phyloP scores from a whole-genome alignment of 1,140 invertebrate genomes.

The Drosophila sturtevanti region DNA sequence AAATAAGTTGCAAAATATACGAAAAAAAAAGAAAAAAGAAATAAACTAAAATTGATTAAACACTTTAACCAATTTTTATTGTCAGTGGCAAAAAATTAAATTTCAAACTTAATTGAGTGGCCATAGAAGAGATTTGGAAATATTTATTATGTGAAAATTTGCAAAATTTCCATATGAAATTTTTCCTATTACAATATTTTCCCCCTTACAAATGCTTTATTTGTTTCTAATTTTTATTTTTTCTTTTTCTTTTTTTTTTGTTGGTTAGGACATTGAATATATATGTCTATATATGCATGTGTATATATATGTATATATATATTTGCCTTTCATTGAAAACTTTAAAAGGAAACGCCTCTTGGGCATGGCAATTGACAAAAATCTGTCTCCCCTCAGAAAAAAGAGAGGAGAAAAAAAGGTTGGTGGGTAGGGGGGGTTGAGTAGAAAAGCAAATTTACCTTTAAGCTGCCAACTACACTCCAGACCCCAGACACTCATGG shows the following conservation, averaged over 20 bases:
- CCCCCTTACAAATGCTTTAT: too few species aligned
- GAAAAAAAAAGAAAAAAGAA: neutral
- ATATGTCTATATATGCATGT: too few species aligned
- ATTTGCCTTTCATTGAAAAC: neutral
- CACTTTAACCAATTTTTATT: conserved; percentile 47
- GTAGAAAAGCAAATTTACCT: conserved; percentile 64
- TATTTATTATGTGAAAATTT: too few species aligned
- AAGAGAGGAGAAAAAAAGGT: neutral
- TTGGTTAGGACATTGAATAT: too few species aligned
- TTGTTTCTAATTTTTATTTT: too few species aligned
- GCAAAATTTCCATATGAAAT: too few species aligned
- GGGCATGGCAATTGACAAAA: conserved; percentile 55
- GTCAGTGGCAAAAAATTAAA: neutral
- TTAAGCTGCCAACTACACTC: conserved; percentile 57
- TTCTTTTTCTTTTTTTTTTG: too few species aligned
- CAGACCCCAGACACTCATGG: conserved; percentile 32
- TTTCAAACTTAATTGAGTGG: conserved; percentile 18
- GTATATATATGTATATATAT: too few species aligned
- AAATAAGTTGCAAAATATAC: conserved; percentile 49
- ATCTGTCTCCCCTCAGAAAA: neutral
- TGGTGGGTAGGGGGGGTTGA: too few species aligned
- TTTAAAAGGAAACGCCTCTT: neutral
- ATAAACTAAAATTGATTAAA: conserved; percentile 62
- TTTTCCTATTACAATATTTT: too few species aligned
- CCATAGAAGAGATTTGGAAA: too few species aligned